Evolutionary conservation across 1,140 invertebrate genomes (phyloP), one percentile per base, ranked within the genome.

Genomic region (Drosophila parvula): DNA sequence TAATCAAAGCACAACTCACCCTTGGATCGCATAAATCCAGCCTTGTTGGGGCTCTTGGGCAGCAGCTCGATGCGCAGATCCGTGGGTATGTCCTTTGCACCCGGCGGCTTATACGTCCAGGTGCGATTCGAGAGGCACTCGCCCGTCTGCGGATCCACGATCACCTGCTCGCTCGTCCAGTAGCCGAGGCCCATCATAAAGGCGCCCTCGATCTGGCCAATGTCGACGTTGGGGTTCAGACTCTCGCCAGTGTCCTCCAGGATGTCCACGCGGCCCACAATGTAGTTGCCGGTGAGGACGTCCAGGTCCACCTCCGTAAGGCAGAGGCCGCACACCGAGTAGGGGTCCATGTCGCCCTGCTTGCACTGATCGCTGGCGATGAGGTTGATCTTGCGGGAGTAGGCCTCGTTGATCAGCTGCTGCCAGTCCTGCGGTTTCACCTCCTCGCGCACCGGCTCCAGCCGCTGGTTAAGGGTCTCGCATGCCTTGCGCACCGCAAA

Each of bases 151-250:
- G 93, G 91, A 84, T 96, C 93, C 71, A 94, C 95, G 0, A 95
- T 93, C 30, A 96, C 84, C 59, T 96, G 93, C 91, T 98, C 97
- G 4, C 92, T 93, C 1, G 95, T 95, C 93, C 94, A 97, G 83
- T 96, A 96, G 36, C 97, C 97, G 3, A 97, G 73, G 4, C 97
- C 97, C 96, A 98, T 97, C 4, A 97, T 93, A 85, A 97, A 97
- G 2, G 96, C 96, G 14, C 97, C 97, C 22, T 92, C 90, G 68
- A 94, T 92, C 93, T 98, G 97, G 43, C 97, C 97, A 61, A 98
- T 92, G 92, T 98, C 97, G 34, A 97, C 92, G 77, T 94, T 92
- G 11, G 96, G 96, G 91, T 94, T 97, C 56, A 96, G 91, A 91
- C 95, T 96, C 61, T 94, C 92, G 4, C 96, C 96, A 5, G 94